A percentile compares a stretch with the other conserved stretches of the same genome.
phyloP scores from a whole-genome alignment of 2,888 invertebrate genomes.

The Lasioglossum figueresi region DNA sequence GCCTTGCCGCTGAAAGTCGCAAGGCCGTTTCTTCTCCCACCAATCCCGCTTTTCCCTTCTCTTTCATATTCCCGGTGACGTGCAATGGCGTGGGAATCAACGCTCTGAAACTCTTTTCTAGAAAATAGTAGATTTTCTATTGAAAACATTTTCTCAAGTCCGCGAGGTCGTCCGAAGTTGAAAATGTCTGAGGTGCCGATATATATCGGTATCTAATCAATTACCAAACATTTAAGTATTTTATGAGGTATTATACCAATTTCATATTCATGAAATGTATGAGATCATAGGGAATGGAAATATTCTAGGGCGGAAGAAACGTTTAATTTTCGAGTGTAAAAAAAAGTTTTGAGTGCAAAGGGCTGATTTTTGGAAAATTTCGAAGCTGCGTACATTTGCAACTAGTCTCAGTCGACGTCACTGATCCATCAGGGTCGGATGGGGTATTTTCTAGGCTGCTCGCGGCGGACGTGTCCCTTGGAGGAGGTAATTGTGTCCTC shows the following conservation, averaged over 20 bases:
- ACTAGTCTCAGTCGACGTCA: not conserved
- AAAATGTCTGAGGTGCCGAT: too few relatives aligned
- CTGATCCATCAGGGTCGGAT: not conserved
- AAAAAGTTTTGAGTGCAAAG: too few relatives aligned
- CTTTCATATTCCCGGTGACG: constrained; percentile 9
- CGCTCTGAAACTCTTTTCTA: not conserved
- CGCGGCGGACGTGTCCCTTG: constrained; percentile 11
- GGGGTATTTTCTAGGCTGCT: not conserved
- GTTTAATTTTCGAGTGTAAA: too few relatives aligned
- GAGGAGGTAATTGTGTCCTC: constrained; percentile 48
- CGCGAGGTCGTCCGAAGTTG: too few relatives aligned
- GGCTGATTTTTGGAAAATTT: not conserved
- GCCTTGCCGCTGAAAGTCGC: constrained; percentile 80
- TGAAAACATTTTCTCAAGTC: too few relatives aligned
- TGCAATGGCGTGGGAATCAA: constrained; percentile 27
- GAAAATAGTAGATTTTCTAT: not conserved
- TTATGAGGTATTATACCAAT: too few relatives aligned
- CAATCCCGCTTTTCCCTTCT: constrained; percentile 52
- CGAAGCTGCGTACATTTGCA: not conserved
- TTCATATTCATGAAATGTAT: too few relatives aligned
- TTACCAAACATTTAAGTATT: too few relatives aligned
- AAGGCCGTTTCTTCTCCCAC: constrained; percentile 76
- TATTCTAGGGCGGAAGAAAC: too few relatives aligned
- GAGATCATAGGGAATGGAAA: too few relatives aligned
- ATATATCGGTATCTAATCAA: too few relatives aligned